Evolutionary conservation across 2,113 vertebrate genomes (phyloP), one percentile per base, ranked within the genome.

Genomic region (Ailurus styani): DNA sequence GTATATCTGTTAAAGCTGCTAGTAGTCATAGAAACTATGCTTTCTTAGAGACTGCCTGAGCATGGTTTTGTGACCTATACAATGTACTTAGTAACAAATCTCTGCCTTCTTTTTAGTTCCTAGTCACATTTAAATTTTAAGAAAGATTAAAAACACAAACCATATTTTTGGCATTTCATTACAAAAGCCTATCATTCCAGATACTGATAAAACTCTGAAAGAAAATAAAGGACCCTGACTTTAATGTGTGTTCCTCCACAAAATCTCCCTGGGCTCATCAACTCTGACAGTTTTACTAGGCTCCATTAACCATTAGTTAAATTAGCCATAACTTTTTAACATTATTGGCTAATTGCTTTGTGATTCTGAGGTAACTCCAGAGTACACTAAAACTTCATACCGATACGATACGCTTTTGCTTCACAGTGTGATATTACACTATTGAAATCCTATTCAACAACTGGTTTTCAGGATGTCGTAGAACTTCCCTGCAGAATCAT

Each of bases 251-350:
- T 96, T 98, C 95, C 95, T 98, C 34, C 40, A 97, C 29, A 97
- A 94, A 98, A 96, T 97, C 97, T 98, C 98, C 79, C 87, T 92
- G 96, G 98, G 90, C 92, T 99, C 97, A 98, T 99, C 98, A 98
- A 96, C 94, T 93, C 96, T 98, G 98, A 98, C 98, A 98, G 97
- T 29, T 52, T 98, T 98, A 98, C 95, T 97, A 96, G 87, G 96
- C 98, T 98, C 98, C 97, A 98, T 98, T 98, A 98, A 98, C 87
- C 97, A 98, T 98, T 98, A 98, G 98, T 98, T 99, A 98, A 99
- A 99, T 99, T 99, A 98, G 84, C 98, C 98, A 98, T 99, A 98
- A 98, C 98, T 98, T 98, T 98, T 98, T 98, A 98, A 98, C 96
- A 97, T 98, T 98, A 98, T 97, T 98, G 95, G 88, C 66, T 99